Percentiles rank a stretch among this genome's conserved stretches.
Evolutionary conservation across 2,113 vertebrate genomes (phyloP).

Genomic region (Cinclus cinclus): DNA sequence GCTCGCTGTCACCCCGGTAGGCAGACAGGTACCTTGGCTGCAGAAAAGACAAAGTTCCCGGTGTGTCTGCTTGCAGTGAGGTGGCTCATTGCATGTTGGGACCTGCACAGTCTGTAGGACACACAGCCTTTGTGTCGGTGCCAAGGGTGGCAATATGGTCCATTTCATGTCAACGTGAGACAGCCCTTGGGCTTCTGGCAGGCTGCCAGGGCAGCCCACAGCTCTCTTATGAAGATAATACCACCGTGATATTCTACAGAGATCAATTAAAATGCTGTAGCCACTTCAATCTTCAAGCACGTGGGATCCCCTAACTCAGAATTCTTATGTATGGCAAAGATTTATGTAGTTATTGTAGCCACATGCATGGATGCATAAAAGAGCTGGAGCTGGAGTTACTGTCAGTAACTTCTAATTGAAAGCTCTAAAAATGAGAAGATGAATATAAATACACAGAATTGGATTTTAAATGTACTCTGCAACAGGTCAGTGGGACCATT

Average conservation of each 20-base stretch:
- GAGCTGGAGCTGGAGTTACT: neutral
- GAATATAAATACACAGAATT: neutral
- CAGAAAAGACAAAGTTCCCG: constrained; percentile 11
- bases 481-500: neutral
- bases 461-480: neutral
- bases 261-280: neutral
- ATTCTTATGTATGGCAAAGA: neutral
- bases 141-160: constrained; percentile 33
- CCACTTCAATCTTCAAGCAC: neutral
- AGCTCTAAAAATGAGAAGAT: neutral
- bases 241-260: neutral
- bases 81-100: neutral
- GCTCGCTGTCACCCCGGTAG: constrained; percentile 22
- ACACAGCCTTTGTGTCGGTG: neutral
- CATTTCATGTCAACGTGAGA: neutral
- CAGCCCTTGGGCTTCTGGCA: constrained; percentile 39
- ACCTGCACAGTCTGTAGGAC: neutral
- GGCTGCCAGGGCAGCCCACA: neutral
- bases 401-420: neutral
- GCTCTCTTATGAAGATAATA: neutral
- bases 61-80: neutral
- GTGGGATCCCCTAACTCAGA: neutral
- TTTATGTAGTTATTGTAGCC: neutral
- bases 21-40: constrained; percentile 14
- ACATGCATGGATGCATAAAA: neutral